Evolutionary conservation across 2,113 vertebrate species (phyloP).

Genomic region (Plectropomus leopardus): DNA sequence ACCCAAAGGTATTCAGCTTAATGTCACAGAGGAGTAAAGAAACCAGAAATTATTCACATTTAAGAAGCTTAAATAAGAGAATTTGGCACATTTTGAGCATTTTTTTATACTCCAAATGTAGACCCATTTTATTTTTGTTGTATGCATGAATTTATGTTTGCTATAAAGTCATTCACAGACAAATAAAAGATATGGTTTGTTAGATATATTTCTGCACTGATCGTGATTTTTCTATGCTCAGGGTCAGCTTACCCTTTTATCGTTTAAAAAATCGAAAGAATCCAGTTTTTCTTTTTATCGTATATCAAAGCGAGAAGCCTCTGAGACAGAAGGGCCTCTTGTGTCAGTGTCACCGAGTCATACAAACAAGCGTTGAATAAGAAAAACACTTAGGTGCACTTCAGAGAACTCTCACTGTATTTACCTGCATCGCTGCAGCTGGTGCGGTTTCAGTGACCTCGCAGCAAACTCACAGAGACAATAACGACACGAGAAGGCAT

Average conservation of each 20-base stretch:
- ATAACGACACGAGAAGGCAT: constrained; percentile 10
- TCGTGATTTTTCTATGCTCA: background rate
- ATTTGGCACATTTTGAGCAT: too few species aligned
- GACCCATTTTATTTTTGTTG: too few species aligned
- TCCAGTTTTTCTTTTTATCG: background rate
- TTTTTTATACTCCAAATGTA: too few species aligned
- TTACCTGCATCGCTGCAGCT: background rate
- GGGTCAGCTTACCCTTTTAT: background rate
- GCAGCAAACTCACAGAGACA: background rate
- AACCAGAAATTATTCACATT: too few species aligned
- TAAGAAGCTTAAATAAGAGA: too few species aligned
- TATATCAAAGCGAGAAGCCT: background rate
- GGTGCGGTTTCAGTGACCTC: background rate
- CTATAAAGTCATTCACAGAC: too few species aligned
- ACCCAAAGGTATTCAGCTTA: too few species aligned
- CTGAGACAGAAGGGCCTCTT: background rate
- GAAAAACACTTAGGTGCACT: background rate
- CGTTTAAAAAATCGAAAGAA: too few species aligned
- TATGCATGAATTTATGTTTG: too few species aligned
- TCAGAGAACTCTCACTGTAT: background rate
- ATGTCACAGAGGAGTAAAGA: too few species aligned
- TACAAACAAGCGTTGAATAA: background rate
- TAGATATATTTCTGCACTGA: too few species aligned
- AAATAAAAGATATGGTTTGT: too few species aligned
- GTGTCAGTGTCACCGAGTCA: background rate